These are phyloP conservation scores for Myotis daubentonii DNA, from an alignment of 2,797 vertebrate species.

Conservation along the genomic window DNA sequence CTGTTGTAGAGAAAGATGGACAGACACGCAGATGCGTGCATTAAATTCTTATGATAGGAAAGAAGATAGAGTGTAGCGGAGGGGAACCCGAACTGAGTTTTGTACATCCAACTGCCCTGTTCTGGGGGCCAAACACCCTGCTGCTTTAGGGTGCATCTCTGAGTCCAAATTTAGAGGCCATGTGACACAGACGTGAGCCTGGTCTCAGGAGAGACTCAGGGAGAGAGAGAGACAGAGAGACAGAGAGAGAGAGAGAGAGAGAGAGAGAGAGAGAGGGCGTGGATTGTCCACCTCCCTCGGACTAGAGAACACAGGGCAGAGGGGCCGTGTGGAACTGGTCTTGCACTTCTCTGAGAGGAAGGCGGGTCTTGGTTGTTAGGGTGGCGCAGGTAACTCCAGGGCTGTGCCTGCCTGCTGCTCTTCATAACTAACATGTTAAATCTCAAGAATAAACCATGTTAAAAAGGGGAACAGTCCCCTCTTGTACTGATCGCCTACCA, in stretches of 20 bases:
- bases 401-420: not conserved
- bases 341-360: not conserved
- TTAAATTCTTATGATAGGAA: not conserved
- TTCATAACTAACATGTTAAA: not conserved
- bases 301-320: not conserved
- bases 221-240: too few species aligned
- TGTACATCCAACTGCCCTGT: not conserved
- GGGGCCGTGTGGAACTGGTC: not conserved
- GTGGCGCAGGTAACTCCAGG: not conserved
- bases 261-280: rapidly evolving
- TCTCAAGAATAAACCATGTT: not conserved
- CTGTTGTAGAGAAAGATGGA: not conserved
- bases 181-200: not conserved
- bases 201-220: not conserved
- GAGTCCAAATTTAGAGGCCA: not conserved
- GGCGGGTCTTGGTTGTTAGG: not conserved
- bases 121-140: not conserved
- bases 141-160: not conserved
- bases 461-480: not conserved
- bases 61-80: not conserved
- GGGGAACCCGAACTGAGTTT: not conserved
- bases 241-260: too few species aligned
- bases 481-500: not conserved
- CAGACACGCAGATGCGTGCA: not conserved
- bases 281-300: not conserved